Evolutionary conservation across 2,113 vertebrate species (phyloP).

Genomic region (Neofelis nebulosa): DNA sequence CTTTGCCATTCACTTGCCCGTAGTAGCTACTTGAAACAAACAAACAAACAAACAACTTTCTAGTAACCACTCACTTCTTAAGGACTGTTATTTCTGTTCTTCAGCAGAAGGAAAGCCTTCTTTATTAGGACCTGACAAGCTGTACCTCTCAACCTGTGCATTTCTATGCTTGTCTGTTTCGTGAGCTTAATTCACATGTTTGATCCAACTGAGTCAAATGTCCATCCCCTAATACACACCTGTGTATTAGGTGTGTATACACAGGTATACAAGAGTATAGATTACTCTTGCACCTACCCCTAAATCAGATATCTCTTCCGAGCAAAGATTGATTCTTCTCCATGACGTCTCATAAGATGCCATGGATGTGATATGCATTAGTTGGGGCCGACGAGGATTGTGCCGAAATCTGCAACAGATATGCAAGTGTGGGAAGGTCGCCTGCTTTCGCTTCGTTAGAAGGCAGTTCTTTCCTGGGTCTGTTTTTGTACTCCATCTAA

Average conservation of each 20-base stretch:
- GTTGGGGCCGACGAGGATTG: neutral
- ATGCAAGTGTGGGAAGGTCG: constrained; percentile 4
- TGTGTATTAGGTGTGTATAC: too few species aligned
- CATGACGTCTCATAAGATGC: neutral
- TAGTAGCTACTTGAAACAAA: neutral
- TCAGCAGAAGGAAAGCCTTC: neutral
- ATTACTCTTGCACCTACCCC: neutral
- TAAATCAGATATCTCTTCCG: neutral
- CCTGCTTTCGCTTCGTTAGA: constrained; percentile 48
- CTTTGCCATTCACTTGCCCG: too few species aligned
- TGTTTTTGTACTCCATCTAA: constrained; percentile 30
- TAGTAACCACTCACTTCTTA: neutral
- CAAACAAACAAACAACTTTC: neutral
- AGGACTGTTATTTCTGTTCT: neutral
- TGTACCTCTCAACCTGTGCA: neutral
- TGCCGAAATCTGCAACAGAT: neutral
- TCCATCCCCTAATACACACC: neutral
- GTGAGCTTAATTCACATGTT: neutral
- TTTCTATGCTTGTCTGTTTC: neutral
- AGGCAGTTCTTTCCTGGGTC: constrained; percentile 28
- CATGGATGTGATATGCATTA: accelerated
- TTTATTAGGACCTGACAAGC: neutral
- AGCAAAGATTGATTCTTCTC: neutral
- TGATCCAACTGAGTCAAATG: neutral
- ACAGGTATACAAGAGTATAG: too few species aligned